Evolutionary conservation across 2,113 vertebrate species (phyloP).

Genomic region (Tragelaphus imberbis): DNA sequence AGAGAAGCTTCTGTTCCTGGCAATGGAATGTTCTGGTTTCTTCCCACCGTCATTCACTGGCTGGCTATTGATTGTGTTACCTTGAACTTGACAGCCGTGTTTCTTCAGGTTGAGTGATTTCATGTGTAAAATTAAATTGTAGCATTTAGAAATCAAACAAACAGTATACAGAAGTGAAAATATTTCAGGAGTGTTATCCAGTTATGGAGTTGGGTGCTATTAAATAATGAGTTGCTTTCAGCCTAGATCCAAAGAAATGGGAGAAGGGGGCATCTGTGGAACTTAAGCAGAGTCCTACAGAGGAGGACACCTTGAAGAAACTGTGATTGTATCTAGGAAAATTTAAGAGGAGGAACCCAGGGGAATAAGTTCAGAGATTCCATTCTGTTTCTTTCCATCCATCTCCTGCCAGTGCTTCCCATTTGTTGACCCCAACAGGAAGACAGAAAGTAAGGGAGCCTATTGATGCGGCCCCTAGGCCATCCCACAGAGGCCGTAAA

Average conservation of each 20-base stretch:
- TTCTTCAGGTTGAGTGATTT: background rate
- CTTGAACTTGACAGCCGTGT: background rate
- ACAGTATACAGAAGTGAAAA: background rate
- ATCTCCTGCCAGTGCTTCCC: background rate
- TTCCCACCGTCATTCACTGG: background rate
- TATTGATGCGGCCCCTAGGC: background rate
- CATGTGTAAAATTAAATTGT: background rate
- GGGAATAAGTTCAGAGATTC: background rate
- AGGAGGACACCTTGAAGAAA: background rate
- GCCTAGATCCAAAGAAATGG: background rate
- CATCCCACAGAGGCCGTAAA: background rate
- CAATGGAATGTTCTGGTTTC: background rate
- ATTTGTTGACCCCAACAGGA: background rate
- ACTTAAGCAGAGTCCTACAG: background rate
- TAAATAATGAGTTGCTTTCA: background rate
- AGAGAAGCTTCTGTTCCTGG: background rate
- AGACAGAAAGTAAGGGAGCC: background rate
- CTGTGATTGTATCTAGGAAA: background rate
- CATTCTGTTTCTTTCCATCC: background rate
- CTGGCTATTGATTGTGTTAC: background rate
- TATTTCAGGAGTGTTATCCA: background rate
- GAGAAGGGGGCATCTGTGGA: fast-evolving
- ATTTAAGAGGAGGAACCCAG: background rate
- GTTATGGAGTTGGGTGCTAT: background rate
- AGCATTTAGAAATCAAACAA: background rate